Base-by-base conservation (phyloP, 2,888 invertebrate species). In the Thereva unica region DNA sequence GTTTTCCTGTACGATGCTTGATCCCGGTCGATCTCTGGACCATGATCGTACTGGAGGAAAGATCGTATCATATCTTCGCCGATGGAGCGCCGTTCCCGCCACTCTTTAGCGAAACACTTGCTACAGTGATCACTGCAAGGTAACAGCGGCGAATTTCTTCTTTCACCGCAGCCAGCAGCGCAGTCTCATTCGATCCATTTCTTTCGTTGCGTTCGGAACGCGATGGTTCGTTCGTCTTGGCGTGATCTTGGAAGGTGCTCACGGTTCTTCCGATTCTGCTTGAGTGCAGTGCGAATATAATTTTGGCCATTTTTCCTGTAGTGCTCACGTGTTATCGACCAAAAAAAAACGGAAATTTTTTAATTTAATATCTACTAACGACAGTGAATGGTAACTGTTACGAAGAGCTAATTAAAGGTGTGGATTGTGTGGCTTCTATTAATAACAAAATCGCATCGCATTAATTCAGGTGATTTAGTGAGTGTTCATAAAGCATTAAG, bases 151-250 rank as follows among this genome's bases (percentile, higher is more conserved):
- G 57, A 45, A 47, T 47, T 47, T 23, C 23, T 47, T 59, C 59
- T 59, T 59, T 59, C 59, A 59, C 59, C 47, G 47, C 10, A 6
- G 9, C 37, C 37, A 40, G 38, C n/a, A 8, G 47, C 6, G 38
- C 45, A 37, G 38, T 38, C 38, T 59, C 59, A 59, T 47, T 59
- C 59, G 47, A 59, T n/a, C 47, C 47, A 59, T 59, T 59, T 59
- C 45, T 47, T 47, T 59, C 59, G 59, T 59, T 59, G 59, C 59
- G 59, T 59, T 49, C 59, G 59, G 59, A 47, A 59, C 59, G 49
- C 59, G 47, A 49, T 49, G 10, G 38, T 59, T 49, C 23, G 23
- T 59, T 34, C 12, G 49, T n/a, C 23, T 59, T 49, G 23, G 59
- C 59, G 59, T 47, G 59, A 37, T 59, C 59, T 45, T 34, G 37